Conservation (phyloP, 2,888 invertebrate species). For the Rhamnusium bicolor region DNA sequence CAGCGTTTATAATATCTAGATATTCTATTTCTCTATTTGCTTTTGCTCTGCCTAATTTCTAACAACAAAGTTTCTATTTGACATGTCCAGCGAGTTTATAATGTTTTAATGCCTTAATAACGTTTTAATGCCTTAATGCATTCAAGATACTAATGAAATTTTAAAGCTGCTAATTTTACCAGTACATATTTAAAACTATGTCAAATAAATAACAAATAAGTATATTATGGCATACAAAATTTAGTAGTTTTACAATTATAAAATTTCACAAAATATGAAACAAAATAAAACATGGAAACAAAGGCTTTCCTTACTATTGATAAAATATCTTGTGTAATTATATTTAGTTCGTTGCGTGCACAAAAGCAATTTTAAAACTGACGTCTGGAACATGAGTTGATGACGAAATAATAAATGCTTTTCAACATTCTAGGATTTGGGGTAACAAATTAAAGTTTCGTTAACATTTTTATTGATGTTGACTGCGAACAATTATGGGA, state of each 20-base stretch:
- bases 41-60: too few species aligned
- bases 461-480: slow-evolving; percentile 31
- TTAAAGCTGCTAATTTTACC: too few species aligned
- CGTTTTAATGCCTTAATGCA: too few species aligned
- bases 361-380: slow-evolving; percentile 48
- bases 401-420: slow-evolving; percentile 55
- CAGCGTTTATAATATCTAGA: too few species aligned
- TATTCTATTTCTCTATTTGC: too few species aligned
- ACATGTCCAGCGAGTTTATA: too few species aligned
- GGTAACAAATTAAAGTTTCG: slow-evolving; percentile 33
- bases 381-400: slow-evolving; percentile 51
- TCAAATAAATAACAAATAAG: too few species aligned
- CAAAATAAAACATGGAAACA: background rate
- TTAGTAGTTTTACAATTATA: background rate
- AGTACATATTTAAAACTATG: too few species aligned
- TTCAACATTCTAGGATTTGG: slow-evolving; percentile 38
- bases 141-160: too few species aligned
- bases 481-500: background rate
- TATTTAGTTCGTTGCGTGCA: slow-evolving; percentile 52
- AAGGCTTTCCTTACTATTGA: background rate
- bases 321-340: slow-evolving; percentile 49
- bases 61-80: too few species aligned
- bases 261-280: background rate
- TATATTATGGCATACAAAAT: background rate
- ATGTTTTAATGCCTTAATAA: too few species aligned